Evolutionary conservation across 2,797 vertebrate species (phyloP), one percentile per base, ranked within the genome.

Genomic region (Threskiornis aethiopicus): DNA sequence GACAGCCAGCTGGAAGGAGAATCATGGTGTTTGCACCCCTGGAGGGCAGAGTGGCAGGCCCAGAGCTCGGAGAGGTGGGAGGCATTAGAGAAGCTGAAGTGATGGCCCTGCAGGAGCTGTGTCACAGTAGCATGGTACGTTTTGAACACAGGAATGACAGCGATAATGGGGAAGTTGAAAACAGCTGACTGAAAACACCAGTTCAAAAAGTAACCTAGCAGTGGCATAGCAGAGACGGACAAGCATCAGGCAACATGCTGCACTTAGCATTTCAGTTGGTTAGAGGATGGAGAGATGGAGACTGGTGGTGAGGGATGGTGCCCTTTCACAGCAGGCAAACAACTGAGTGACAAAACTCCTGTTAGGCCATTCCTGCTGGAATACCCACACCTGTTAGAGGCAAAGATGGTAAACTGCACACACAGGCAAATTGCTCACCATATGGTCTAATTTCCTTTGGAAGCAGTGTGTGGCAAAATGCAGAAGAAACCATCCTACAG

Each of bases 91-190:
- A 24, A 89, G 59, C 16, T 71, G 55, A 61, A 67, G 33, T 0
- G 0, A 7, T 1, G 13, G 54, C 37, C 37, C 55, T 58, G 21
- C 3, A 52, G 49, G 66, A 80, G 20, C 22, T 24, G 37, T 51
- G 41, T 47, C 2, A 2, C 33, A 25, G 28, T 17, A n/a, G 16
- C 0, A 0, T 33, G 18, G 6, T 33, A 13, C 0, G 0, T 69
- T 90, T 47, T 33, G 31, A 76, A 54, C 33, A 16, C 8, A 67
- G 39, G 35, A 70, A 57, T 26, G 29, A 33, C 14, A 16, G 3
- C 1, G 1, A 26, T 42, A 44, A 61, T 31, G 35, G 47, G 18
- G 25, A 65, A 93, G 47, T 42, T 84, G 65, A 47, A 89, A 70
- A 64, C 11, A 44, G 35, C 6, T 57, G 29, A 28, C n/a, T 82